phyloP scores from a whole-genome alignment of 2,888 invertebrate species.

The Hirtodrosophila trivittata region DNA sequence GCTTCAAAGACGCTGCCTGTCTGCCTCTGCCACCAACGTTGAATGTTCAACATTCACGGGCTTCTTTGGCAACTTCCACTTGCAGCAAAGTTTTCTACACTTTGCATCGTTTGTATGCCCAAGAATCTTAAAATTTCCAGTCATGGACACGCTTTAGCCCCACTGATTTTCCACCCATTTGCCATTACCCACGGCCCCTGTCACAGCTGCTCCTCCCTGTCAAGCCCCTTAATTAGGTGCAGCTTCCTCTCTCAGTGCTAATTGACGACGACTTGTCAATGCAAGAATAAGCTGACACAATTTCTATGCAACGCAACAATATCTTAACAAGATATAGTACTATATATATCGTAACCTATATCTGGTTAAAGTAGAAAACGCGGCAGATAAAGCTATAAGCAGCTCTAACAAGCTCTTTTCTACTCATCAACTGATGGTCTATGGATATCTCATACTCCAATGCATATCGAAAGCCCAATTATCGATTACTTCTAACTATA shows the following conservation, averaged over 20 bases:
- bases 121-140: slow-evolving; percentile 48
- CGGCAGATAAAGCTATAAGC: no score
- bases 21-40: slow-evolving; percentile 31
- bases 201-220: background rate
- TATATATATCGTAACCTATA: no score
- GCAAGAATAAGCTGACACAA: background rate
- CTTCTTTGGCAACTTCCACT: slow-evolving; percentile 27
- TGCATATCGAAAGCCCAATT: no score
- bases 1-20: slow-evolving; percentile 27
- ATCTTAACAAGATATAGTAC: no score
- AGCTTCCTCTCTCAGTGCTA: slow-evolving; percentile 31
- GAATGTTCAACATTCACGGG: no score
- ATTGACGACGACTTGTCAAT: slow-evolving; percentile 44
- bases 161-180: background rate
- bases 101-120: slow-evolving; percentile 61
- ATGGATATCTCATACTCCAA: no score
- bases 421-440: no score
- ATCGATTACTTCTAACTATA: no score
- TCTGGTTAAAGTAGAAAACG: no score
- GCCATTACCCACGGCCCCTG: no score
- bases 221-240: slow-evolving; percentile 29
- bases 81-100: slow-evolving; percentile 29
- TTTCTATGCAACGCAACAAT: background rate
- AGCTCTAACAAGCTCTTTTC: no score
- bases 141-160: slow-evolving; percentile 47